Evolutionary conservation across 2,888 invertebrate species (phyloP).

Genomic region (Lamellibrachia satsuma): DNA sequence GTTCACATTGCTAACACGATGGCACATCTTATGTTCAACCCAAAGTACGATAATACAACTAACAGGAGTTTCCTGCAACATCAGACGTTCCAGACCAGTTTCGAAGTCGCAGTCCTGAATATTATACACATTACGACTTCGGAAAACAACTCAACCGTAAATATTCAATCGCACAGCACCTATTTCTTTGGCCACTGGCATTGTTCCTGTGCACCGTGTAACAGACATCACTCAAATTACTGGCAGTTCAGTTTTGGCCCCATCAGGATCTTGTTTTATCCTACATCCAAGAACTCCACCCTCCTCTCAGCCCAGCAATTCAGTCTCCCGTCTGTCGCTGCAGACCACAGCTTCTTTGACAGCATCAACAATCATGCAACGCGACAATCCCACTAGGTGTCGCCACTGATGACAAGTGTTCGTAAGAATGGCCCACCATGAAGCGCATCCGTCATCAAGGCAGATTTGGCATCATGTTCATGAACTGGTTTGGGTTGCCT

Average conservation of each 20-base stretch:
- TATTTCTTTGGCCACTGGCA: background rate
- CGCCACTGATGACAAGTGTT: background rate
- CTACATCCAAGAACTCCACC: background rate
- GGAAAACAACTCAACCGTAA: background rate
- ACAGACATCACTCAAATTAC: background rate
- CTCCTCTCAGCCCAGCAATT: background rate
- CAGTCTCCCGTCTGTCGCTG: background rate
- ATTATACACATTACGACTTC: background rate
- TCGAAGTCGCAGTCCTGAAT: background rate
- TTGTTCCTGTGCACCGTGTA: background rate
- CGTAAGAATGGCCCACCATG: background rate
- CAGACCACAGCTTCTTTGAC: background rate
- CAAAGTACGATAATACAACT: background rate
- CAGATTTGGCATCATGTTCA: background rate
- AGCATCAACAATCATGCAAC: background rate
- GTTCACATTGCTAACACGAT: background rate
- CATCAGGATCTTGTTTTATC: slow-evolving; percentile 3
- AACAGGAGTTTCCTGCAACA: background rate
- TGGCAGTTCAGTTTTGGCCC: background rate
- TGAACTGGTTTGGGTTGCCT: slow-evolving; percentile 23
- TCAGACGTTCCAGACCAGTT: background rate
- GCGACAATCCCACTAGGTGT: background rate
- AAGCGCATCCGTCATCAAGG: background rate
- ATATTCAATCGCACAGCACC: background rate
- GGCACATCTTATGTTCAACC: background rate